These are phyloP conservation scores for Zygothrica quintamaculata DNA, from an alignment of 2,888 invertebrate genomes.

Conservation along the genomic window DNA sequence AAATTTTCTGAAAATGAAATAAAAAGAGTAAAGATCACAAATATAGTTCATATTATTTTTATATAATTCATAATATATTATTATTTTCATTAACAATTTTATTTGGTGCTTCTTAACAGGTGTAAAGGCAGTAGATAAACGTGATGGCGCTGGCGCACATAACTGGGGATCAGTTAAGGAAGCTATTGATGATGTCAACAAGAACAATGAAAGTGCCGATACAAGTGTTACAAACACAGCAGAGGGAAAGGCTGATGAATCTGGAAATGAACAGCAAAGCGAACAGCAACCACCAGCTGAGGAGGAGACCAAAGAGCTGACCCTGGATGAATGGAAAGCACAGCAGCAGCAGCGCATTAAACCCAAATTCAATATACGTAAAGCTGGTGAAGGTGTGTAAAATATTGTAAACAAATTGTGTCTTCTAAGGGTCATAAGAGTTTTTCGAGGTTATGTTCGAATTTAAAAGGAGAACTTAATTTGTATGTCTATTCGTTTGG, in stretches of 20 bases:
- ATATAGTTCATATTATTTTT: too few relatives aligned
- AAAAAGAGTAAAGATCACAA: too few relatives aligned
- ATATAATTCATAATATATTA: too few relatives aligned
- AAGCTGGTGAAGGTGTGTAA: conserved; percentile 92
- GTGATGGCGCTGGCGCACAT: conserved; percentile 97
- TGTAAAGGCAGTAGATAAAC: conserved; percentile 96
- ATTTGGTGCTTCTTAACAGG: conserved; percentile 50
- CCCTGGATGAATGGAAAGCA: conserved; percentile 98
- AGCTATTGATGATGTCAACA: conserved; percentile 89
- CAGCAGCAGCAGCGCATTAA: conserved; percentile 92
- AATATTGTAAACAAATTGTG: neutral
- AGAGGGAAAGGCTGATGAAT: conserved; percentile 82
- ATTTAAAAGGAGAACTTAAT: neutral
- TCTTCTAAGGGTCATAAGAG: neutral
- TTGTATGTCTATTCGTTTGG: neutral
- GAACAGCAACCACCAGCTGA: conserved; percentile 86
- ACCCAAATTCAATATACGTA: conserved; percentile 95
- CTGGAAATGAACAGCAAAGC: conserved; percentile 83
- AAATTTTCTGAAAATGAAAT: too few relatives aligned
- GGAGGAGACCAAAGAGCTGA: conserved; percentile 94
- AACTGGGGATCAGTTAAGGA: conserved; percentile 98
- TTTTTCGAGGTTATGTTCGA: neutral
- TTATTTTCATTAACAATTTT: neutral
- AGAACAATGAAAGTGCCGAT: conserved; percentile 65
- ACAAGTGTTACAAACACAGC: conserved; percentile 73